A percentile compares a stretch with the other conserved stretches of the same genome.
These are phyloP conservation scores for Rhinophrynus dorsalis DNA, from an alignment of 2,797 vertebrate genomes.

Conservation along the genomic window DNA sequence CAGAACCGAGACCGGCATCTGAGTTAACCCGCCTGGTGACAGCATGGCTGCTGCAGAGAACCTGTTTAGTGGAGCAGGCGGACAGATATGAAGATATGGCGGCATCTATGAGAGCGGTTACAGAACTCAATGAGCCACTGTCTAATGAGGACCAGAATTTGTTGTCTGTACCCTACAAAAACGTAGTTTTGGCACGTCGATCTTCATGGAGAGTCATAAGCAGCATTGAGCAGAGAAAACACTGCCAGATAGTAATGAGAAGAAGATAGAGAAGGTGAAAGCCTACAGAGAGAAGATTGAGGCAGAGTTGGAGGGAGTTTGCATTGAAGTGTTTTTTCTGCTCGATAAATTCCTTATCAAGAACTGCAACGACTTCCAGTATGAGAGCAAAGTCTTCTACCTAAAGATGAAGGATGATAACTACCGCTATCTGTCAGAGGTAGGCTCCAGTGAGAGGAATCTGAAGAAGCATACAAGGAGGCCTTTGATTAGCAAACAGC, in stretches of 20 bases:
- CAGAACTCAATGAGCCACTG: conserved; percentile 82
- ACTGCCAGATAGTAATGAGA: conserved; percentile 80
- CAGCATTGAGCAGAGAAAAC: conserved; percentile 91
- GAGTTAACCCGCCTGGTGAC: no score
- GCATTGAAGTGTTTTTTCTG: conserved; percentile 79
- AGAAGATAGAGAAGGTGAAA: conserved; percentile 85
- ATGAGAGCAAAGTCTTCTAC: conserved; percentile 79
- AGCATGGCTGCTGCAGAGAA: conserved; percentile 83
- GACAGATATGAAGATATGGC: conserved; percentile 89
- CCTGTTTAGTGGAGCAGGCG: conserved; percentile 84
- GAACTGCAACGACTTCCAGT: conserved; percentile 84
- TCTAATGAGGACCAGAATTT: conserved; percentile 84
- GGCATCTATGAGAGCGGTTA: conserved; percentile 85
- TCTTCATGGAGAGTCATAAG: no score
- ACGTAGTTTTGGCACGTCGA: no score
- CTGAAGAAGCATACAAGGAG: no score
- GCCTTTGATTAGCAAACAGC: conserved; percentile 84
- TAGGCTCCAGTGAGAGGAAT: conserved; percentile 78
- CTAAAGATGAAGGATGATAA: conserved; percentile 81
- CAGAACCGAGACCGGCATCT: conserved; percentile 46
- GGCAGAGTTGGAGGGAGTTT: conserved; percentile 84
- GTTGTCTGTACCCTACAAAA: conserved; percentile 84
- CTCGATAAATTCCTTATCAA: conserved; percentile 84
- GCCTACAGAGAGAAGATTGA: conserved; percentile 85
- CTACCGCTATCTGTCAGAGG: conserved; percentile 75